Percentiles rank a stretch among this genome's conserved stretches.
Evolutionary conservation across 2,888 invertebrate species (phyloP).

Genomic region (Diarsia dahlii): DNA sequence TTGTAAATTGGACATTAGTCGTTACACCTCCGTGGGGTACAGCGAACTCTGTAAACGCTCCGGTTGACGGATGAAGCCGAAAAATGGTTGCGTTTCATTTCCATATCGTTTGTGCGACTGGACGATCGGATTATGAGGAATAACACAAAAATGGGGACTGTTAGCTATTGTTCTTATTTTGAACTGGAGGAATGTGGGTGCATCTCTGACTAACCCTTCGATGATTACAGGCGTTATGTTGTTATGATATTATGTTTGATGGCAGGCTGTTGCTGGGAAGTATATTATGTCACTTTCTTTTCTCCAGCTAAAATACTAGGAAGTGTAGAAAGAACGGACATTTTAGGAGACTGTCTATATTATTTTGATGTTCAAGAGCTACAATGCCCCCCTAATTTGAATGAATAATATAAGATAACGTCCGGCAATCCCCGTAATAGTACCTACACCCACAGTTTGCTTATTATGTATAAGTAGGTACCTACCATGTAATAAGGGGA

Average conservation of each 20-base stretch:
- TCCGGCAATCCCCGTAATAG: no score
- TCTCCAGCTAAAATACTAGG: background rate
- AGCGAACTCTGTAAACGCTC: constrained; percentile 46
- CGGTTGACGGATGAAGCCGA: constrained; percentile 56
- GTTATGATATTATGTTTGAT: no score
- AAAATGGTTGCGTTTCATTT: constrained; percentile 63
- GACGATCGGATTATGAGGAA: constrained; percentile 22
- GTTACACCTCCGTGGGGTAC: constrained; percentile 79
- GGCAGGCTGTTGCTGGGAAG: background rate
- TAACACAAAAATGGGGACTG: background rate
- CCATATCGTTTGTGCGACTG: constrained; percentile 50
- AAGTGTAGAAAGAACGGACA: background rate
- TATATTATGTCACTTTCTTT: background rate
- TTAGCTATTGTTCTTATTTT: background rate
- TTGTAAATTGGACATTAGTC: constrained; percentile 90
- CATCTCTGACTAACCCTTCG: no score
- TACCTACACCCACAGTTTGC: no score
- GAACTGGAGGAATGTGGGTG: no score
- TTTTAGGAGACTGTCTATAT: background rate
- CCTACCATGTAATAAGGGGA: no score
- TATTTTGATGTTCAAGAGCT: no score
- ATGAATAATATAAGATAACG: no score
- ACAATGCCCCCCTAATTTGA: no score
- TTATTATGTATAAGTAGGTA: no score
- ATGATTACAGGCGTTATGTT: no score